Evolutionary conservation across 1,140 invertebrate species (phyloP).

Genomic region (Nixonia krombeini): DNA sequence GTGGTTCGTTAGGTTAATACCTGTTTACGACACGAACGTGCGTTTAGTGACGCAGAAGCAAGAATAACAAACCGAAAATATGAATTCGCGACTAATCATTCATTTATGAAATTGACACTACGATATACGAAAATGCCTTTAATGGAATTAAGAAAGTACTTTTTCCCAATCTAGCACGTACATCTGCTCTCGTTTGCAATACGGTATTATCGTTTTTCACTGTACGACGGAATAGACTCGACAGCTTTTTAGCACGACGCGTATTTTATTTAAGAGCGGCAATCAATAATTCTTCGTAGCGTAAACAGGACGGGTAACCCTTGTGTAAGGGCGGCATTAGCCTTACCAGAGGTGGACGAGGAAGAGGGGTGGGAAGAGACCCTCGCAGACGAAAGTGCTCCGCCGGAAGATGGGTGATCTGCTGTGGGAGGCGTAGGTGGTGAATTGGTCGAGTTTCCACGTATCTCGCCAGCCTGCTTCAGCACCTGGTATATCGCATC

Average conservation of each 20-base stretch:
- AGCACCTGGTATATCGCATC: slow-evolving; percentile 94
- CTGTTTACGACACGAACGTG: slow-evolving; percentile 19
- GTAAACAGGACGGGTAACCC: slow-evolving; percentile 12
- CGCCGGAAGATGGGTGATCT: slow-evolving; percentile 65
- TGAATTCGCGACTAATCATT: too few relatives aligned
- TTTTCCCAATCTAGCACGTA: too few relatives aligned
- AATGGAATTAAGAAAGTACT: too few relatives aligned
- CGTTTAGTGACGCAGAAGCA: too few relatives aligned
- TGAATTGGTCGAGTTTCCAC: slow-evolving; percentile 70
- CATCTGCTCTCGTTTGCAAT: slow-evolving; percentile 3
- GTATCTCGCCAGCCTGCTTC: slow-evolving; percentile 91
- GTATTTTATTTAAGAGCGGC: neutral
- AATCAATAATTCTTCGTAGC: slow-evolving; percentile 10
- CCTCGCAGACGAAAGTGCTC: slow-evolving; percentile 66
- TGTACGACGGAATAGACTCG: too few relatives aligned
- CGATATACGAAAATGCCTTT: too few relatives aligned
- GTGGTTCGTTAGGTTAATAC: slow-evolving; percentile 9
- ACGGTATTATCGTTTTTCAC: neutral
- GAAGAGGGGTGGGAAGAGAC: slow-evolving; percentile 73
- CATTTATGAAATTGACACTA: too few relatives aligned
- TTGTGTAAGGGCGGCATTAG: slow-evolving; percentile 49
- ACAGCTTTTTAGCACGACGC: too few relatives aligned
- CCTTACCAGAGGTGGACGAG: slow-evolving; percentile 77
- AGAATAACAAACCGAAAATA: too few relatives aligned
- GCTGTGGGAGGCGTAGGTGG: slow-evolving; percentile 70